Conservation (phyloP, 2,113 vertebrate species). For the Platycercus adscitus region DNA sequence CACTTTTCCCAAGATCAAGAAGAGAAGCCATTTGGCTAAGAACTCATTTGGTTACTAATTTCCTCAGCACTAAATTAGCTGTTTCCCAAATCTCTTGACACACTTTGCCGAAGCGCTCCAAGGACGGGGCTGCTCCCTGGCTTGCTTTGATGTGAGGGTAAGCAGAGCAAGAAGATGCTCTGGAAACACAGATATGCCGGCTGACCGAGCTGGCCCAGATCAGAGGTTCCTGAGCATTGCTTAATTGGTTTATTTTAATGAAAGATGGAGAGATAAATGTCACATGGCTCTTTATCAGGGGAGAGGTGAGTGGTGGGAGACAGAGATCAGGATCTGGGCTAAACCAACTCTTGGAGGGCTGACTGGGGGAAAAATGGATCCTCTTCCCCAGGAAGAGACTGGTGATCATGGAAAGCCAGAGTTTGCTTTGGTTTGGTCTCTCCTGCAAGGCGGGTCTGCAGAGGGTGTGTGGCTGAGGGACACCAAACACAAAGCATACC, state of each 20-base stretch:
- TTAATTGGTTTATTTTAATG: conserved; percentile 49
- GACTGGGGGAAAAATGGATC: background rate
- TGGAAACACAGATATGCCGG: background rate
- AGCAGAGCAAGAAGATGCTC: conserved; percentile 41
- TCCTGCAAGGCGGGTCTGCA: background rate
- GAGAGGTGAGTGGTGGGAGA: background rate
- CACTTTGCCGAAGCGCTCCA: background rate
- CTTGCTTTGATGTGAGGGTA: conserved; percentile 48
- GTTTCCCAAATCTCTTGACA: conserved; percentile 6
- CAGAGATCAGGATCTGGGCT: background rate
- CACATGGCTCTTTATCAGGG: background rate
- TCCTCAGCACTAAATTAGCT: conserved; percentile 31
- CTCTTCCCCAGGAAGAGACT: background rate
- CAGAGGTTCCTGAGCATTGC: background rate
- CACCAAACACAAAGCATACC: rapidly evolving
- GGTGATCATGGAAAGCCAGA: background rate
- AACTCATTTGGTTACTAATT: conserved; percentile 60
- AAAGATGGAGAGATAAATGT: background rate
- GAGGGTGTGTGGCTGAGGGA: rapidly evolving
- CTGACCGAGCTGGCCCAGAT: conserved; percentile 20
- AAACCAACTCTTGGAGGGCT: background rate
- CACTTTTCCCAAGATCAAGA: conserved; percentile 59
- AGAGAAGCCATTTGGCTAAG: conserved; percentile 23
- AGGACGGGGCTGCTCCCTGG: background rate
- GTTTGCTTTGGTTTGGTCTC: background rate